A percentile compares a stretch with the other conserved stretches of the same genome.
These are phyloP conservation scores for Heliconius cydno DNA, from an alignment of 2,888 invertebrate genomes.

Conservation along the genomic window DNA sequence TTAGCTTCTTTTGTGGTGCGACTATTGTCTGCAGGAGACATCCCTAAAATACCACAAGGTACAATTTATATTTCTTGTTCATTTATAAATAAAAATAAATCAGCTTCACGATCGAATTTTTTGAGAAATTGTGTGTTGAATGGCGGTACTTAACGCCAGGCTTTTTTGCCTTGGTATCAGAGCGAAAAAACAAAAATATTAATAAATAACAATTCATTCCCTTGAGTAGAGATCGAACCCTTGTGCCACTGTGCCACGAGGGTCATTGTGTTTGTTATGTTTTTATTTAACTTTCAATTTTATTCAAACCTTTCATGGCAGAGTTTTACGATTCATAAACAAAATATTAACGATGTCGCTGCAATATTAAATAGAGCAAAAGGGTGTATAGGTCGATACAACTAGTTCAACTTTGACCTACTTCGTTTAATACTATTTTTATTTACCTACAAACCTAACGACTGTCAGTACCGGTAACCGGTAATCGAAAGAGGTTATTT, in stretches of 20 bases:
- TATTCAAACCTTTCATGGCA: conserved; percentile 24
- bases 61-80: conserved; percentile 23
- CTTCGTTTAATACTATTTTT: conserved; percentile 24
- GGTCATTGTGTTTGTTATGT: not conserved
- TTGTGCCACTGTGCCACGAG: too few species aligned
- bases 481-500: conserved; percentile 11
- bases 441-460: conserved; percentile 13
- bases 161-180: too few species aligned
- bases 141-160: too few species aligned
- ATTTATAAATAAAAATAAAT: too few species aligned
- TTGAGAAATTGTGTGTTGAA: too few species aligned
- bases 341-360: conserved; percentile 28
- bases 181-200: too few species aligned
- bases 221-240: too few species aligned
- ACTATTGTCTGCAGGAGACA: conserved; percentile 56
- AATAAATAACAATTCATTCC: too few species aligned
- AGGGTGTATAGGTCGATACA: conserved; percentile 26
- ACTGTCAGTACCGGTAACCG: conserved; percentile 1
- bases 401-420: conserved; percentile 30
- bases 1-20: conserved; percentile 70
- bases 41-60: conserved; percentile 23
- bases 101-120: too few species aligned
- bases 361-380: conserved; percentile 27
- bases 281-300: conserved; percentile 16
- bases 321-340: conserved; percentile 26